Evolutionary conservation across 2,797 vertebrate species (phyloP).

Genomic region (Pantherophis vulpinus): DNA sequence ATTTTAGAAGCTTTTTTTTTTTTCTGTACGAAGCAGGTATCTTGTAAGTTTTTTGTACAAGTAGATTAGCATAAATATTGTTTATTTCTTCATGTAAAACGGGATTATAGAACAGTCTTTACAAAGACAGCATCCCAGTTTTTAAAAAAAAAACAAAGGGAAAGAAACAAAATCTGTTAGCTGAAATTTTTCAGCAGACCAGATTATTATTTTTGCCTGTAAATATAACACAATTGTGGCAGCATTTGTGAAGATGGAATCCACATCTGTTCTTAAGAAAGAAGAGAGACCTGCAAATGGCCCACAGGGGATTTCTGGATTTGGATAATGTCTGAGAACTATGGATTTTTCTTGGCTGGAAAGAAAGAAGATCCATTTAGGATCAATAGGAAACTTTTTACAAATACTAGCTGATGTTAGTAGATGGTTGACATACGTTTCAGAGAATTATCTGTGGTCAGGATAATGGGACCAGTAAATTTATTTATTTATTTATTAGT

Average conservation of each 20-base stretch:
- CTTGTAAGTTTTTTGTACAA: conserved; percentile 35
- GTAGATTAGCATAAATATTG: conserved; percentile 16
- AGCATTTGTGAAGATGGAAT: conserved; percentile 56
- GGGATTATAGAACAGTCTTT: conserved; percentile 30
- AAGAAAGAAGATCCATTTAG: neutral
- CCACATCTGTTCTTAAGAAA: conserved; percentile 35
- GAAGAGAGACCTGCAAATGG: conserved; percentile 9
- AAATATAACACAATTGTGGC: conserved; percentile 54
- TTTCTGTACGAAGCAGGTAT: conserved; percentile 40
- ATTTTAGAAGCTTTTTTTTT: conserved; percentile 22
- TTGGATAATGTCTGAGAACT: neutral
- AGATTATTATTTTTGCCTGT: conserved; percentile 43
- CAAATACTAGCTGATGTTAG: neutral
- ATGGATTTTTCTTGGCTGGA: neutral
- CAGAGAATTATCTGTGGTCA: neutral
- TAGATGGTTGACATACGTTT: neutral
- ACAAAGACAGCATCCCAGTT: conserved; percentile 42
- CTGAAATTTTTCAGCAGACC: conserved; percentile 21
- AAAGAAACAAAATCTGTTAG: conserved; percentile 16
- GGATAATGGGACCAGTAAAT: neutral
- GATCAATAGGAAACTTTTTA: neutral
- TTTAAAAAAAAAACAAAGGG: conserved; percentile 26
- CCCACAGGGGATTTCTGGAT: neutral
- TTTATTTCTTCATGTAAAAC: conserved; percentile 24
- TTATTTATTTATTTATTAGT: too few species aligned